These are phyloP conservation scores for Macropis europaea DNA, from an alignment of 2,888 invertebrate genomes.

Conservation along the genomic window DNA sequence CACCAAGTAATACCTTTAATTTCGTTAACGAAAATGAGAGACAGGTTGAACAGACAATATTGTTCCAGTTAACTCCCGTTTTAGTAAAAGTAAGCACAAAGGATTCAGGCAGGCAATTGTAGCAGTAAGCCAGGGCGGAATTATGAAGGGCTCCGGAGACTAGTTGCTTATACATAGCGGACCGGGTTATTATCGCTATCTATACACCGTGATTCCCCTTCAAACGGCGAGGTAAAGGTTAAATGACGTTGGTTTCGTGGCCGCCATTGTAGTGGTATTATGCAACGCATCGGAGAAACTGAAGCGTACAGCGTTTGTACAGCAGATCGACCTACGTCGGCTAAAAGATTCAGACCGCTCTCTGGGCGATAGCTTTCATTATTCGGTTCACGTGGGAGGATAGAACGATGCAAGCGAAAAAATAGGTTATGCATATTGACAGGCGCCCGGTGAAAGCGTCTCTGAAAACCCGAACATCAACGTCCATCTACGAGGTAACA, in stretches of 20 bases:
- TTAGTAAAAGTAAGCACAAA: no score
- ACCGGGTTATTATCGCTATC: not conserved
- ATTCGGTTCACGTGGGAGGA: conserved; percentile 22
- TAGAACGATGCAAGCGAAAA: conserved; percentile 16
- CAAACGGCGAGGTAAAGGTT: conserved; percentile 17
- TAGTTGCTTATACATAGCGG: not conserved
- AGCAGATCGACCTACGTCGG: conserved; percentile 11
- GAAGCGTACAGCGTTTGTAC: conserved; percentile 3
- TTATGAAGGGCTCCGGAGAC: not conserved
- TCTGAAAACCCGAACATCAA: conserved; percentile 9
- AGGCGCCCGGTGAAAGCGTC: not conserved
- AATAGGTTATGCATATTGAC: conserved; percentile 35
- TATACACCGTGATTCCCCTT: not conserved
- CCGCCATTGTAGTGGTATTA: not conserved
- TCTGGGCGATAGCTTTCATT: conserved; percentile 27
- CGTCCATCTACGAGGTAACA: not conserved
- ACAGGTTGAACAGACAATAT: no score
- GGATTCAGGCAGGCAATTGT: no score
- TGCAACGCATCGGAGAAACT: conserved; percentile 7
- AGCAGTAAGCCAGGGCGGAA: no score
- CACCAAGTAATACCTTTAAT: no score
- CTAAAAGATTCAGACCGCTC: conserved; percentile 11
- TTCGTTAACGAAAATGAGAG: no score
- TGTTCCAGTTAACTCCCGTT: no score
- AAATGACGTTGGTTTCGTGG: not conserved